Evolutionary conservation across 2,888 invertebrate species (phyloP).

Genomic region (Patella depressa): DNA sequence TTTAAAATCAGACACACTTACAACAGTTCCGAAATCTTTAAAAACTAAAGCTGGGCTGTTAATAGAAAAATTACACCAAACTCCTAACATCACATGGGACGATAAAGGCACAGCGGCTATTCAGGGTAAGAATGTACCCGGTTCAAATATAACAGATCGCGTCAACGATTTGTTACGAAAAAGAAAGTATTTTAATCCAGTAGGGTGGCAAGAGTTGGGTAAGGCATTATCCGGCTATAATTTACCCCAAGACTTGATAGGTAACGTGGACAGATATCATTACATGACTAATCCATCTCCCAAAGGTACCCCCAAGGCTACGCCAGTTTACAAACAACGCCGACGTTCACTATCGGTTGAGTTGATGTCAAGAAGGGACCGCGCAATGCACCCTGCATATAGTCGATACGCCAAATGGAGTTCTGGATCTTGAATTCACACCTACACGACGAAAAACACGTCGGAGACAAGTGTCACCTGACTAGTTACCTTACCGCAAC

Average conservation of each 20-base stretch:
- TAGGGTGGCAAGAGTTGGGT: background rate
- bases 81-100: background rate
- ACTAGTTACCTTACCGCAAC: too few relatives aligned
- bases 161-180: background rate
- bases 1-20: background rate
- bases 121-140: background rate
- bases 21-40: slow-evolving; percentile 3
- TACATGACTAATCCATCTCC: background rate
- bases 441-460: too few relatives aligned
- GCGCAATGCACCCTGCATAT: too few relatives aligned
- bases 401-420: too few relatives aligned
- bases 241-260: background rate
- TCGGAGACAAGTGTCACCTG: too few relatives aligned
- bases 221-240: background rate
- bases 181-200: background rate
- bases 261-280: background rate
- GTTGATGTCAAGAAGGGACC: too few relatives aligned
- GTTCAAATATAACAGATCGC: background rate
- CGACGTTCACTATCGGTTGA: too few relatives aligned
- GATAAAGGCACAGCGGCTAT: background rate
- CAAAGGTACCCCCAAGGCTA: too few relatives aligned
- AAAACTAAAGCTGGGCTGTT: background rate
- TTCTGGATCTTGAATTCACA: too few relatives aligned
- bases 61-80: background rate
- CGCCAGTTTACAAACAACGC: too few relatives aligned